Conservation (phyloP, 2,797 vertebrate species). For the Parauchenoglanis ngamensis region DNA sequence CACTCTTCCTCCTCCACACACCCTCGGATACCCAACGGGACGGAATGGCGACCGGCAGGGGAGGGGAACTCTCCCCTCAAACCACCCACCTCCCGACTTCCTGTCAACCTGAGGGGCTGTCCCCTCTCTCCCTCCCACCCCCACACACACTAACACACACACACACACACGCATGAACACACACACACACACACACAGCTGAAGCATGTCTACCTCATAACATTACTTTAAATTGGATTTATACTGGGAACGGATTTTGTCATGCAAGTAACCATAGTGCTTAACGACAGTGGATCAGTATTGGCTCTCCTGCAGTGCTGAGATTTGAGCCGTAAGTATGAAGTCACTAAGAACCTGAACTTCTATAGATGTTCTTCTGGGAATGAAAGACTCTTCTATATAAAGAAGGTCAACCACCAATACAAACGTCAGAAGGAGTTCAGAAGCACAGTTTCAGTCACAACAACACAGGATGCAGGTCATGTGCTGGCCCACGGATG, state of each 20-base stretch:
- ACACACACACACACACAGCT: neutral
- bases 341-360: neutral
- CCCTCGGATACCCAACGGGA: constrained; percentile 16
- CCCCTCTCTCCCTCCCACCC: constrained; percentile 34
- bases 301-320: neutral
- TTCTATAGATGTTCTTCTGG: neutral
- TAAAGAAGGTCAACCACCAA: neutral
- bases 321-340: neutral
- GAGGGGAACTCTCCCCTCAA: constrained; percentile 53
- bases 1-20: constrained; percentile 30
- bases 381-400: neutral
- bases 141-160: constrained; percentile 3
- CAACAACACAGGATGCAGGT: constrained; percentile 49
- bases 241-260: neutral
- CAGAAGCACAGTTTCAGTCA: neutral
- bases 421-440: neutral
- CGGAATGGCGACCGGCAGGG: constrained; percentile 46
- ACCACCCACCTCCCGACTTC: constrained; percentile 38
- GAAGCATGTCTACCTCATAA: constrained; percentile 7
- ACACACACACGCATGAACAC: neutral
- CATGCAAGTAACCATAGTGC: neutral
- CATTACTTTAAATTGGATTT: neutral
- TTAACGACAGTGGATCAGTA: neutral
- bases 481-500: constrained; percentile 32
- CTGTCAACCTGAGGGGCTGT: constrained; percentile 52